Percentiles rank a stretch among this genome's conserved stretches.
These are phyloP conservation scores for Sapayoa aenigma DNA, from an alignment of 2,113 vertebrate genomes.

Conservation along the genomic window DNA sequence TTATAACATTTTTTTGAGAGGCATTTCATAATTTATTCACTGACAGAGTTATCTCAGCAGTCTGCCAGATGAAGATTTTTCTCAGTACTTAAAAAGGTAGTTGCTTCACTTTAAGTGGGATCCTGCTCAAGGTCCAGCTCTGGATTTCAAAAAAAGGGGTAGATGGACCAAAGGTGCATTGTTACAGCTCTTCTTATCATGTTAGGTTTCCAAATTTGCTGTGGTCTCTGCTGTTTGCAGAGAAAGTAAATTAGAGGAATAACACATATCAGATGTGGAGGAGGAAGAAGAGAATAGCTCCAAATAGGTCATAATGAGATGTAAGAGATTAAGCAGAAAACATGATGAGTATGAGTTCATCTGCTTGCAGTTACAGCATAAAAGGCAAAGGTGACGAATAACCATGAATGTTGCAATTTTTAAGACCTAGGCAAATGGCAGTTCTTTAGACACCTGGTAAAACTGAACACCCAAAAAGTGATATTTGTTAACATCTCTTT, in stretches of 20 bases:
- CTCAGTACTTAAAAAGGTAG: background rate
- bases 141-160: background rate
- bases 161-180: background rate
- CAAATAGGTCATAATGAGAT: background rate
- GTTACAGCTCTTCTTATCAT: background rate
- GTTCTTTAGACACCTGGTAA: too few relatives aligned
- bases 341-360: background rate
- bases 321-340: background rate
- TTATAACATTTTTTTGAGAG: background rate
- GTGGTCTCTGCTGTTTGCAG: background rate
- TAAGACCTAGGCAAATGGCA: background rate
- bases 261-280: rapidly evolving
- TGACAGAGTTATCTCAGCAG: background rate
- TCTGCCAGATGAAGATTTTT: background rate
- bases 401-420: background rate
- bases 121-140: background rate
- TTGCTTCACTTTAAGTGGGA: background rate
- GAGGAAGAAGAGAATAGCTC: background rate
- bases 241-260: background rate
- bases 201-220: background rate
- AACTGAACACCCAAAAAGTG: too few relatives aligned
- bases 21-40: background rate
- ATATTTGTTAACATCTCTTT: background rate
- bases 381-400: background rate
- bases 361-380: background rate